Evolutionary conservation across 2,797 vertebrate species (phyloP), one percentile per base, ranked within the genome.

Genomic region (Hoplostethus mediterraneus): DNA sequence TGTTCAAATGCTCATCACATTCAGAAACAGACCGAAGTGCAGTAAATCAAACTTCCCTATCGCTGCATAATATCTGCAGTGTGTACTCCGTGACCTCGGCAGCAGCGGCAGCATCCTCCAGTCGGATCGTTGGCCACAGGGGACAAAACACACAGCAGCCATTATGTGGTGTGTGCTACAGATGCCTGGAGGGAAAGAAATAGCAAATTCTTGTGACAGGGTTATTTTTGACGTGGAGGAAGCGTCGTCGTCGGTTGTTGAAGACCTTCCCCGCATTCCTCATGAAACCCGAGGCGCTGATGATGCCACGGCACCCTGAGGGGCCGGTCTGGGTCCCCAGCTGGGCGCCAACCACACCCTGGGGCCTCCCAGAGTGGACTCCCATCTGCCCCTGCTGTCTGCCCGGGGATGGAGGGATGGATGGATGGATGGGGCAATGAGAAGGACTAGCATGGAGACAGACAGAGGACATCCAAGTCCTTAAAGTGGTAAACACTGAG

Each of bases 281-380:
- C 52, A 14, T 2, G 4, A 60, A 55, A 30, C 67, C 31, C 66
- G 57, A 65, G 63, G 17, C 9, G 5, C 71, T 71, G 75, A 68
- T 6, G 69, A 72, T 67, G 74, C 63, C 56, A 75, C 58, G 48
- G 66, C 33, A 63, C 47, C 79, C 75, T 0, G 14, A 52, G 67
- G 84, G 61, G 30, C 49, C 33, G 11, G 79, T 66, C 78, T 30
- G 17, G 82, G 72, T 71, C 73, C 81, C 89, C 92, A 89, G 88
- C 89, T 93, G 91, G 75, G 87, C 89, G 79, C 84, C 83, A 88
- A 80, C 87, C 73, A 57, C 73, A 71, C 79, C 88, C 89, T 44
- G 71, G 45, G 85, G 88, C 87, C 73, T 77, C 79, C 69, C 75
- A 70, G 55, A 81, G 73, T 71, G 82, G 80, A 79, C 81, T 71